A percentile compares a stretch with the other conserved stretches of the same genome.
Evolutionary conservation across 2,888 invertebrate genomes (phyloP).

Genomic region (Cynaeus angustus): DNA sequence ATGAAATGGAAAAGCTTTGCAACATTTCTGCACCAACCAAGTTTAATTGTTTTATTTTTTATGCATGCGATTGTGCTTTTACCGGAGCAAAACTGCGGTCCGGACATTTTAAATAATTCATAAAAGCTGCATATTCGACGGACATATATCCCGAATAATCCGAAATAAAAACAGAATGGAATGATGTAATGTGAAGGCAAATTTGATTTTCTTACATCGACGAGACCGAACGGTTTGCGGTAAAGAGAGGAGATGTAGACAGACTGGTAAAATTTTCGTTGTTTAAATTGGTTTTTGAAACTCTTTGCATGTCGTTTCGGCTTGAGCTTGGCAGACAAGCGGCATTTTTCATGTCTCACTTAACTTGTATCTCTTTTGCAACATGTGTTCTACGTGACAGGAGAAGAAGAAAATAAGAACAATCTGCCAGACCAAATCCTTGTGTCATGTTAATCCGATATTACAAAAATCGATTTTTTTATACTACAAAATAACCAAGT

Average conservation of each 20-base stretch:
- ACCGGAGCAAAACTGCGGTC: slow-evolving; percentile 12
- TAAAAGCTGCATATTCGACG: slow-evolving; percentile 29
- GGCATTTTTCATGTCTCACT: slow-evolving; percentile 60
- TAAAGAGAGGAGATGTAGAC: slow-evolving; percentile 37
- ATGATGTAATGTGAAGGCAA: slow-evolving; percentile 24
- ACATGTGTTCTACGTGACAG: slow-evolving; percentile 47
- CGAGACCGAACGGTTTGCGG: slow-evolving; percentile 28
- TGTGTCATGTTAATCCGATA: too few species aligned
- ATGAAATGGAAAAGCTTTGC: slow-evolving; percentile 36
- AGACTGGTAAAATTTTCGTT: slow-evolving; percentile 48
- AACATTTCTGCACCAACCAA: slow-evolving; percentile 29
- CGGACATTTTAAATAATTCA: slow-evolving; percentile 28
- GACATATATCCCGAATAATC: slow-evolving; percentile 7
- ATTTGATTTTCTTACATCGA: slow-evolving; percentile 29
- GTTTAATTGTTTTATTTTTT: slow-evolving; percentile 33
- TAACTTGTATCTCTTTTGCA: slow-evolving; percentile 54
- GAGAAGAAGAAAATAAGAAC: background rate
- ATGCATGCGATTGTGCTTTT: slow-evolving; percentile 20
- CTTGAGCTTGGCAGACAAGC: slow-evolving; percentile 53
- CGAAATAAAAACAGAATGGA: slow-evolving; percentile 14
- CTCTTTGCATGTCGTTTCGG: slow-evolving; percentile 34
- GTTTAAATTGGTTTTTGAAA: slow-evolving; percentile 52
- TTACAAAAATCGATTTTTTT: too few species aligned
- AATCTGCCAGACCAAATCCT: too few species aligned
- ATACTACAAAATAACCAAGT: too few species aligned